Conservation (phyloP, 2,888 invertebrate species). For the Ophion obscuratus region DNA sequence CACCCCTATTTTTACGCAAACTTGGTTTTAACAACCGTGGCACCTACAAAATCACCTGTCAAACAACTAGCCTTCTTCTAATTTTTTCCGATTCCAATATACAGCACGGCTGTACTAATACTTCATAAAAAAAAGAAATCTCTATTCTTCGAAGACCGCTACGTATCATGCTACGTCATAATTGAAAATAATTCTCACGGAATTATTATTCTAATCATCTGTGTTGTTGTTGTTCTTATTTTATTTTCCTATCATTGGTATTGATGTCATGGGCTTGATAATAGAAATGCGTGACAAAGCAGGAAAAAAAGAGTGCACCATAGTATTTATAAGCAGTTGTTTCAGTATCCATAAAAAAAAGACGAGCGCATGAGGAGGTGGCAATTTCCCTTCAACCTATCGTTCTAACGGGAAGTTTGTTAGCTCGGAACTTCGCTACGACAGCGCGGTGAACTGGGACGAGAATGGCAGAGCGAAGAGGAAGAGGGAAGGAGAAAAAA, state of each 20-base stretch:
- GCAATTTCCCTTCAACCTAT: neutral
- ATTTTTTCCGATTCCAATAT: too few relatives aligned
- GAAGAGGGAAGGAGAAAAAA: conserved; percentile 13
- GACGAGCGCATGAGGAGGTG: neutral
- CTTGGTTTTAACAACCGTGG: too few relatives aligned
- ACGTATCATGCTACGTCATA: too few relatives aligned
- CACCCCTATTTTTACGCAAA: too few relatives aligned
- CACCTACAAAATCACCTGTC: too few relatives aligned
- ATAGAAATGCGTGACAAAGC: neutral
- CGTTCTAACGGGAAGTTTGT: conserved; percentile 38
- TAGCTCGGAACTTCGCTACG: conserved; percentile 49
- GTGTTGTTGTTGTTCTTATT: neutral
- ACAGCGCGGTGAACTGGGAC: conserved; percentile 46
- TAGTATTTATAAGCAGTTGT: neutral
- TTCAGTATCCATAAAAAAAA: neutral
- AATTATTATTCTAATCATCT: too few relatives aligned
- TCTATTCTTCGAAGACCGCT: too few relatives aligned
- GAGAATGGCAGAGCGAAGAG: conserved; percentile 10
- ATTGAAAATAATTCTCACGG: too few relatives aligned
- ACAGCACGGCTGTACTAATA: too few relatives aligned
- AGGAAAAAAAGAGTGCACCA: neutral
- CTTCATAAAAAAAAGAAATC: too few relatives aligned
- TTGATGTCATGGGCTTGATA: neutral
- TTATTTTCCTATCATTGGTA: neutral
- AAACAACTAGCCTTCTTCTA: too few relatives aligned